A percentile compares a stretch with the other conserved stretches of the same genome.
Conservation (phyloP, 2,888 invertebrate genomes). For the Euzophera pinguis region DNA sequence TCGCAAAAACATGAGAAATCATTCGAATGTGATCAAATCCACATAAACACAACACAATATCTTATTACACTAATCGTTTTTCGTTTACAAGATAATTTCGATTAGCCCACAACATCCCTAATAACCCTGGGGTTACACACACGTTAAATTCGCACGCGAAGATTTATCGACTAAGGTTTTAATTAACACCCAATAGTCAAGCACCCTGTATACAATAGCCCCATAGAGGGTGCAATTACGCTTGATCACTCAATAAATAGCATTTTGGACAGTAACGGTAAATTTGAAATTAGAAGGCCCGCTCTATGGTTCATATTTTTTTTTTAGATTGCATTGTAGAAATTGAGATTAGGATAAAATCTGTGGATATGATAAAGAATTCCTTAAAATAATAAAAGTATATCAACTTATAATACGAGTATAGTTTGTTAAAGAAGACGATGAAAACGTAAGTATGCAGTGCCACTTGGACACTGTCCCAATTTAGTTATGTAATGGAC, state of each 20-base stretch:
- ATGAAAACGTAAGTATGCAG: no score
- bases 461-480: no score
- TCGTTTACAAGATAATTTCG: constrained; percentile 15
- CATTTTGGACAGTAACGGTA: constrained; percentile 5
- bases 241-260: constrained; percentile 13
- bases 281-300: not conserved
- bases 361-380: no score
- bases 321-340: not conserved
- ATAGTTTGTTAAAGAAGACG: no score
- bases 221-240: constrained; percentile 23
- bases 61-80: constrained; percentile 6
- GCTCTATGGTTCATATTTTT: not conserved
- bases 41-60: not conserved
- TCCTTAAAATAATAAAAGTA: no score
- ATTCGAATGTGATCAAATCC: no score
- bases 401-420: no score
- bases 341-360: no score
- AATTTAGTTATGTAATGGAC: no score
- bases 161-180: constrained; percentile 54
- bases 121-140: constrained; percentile 34
- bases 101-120: constrained; percentile 25
- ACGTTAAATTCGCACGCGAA: constrained; percentile 50
- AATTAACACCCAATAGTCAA: constrained; percentile 49
- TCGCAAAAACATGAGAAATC: no score
- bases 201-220: constrained; percentile 25